These are phyloP conservation scores for Cichladusa arquata DNA, from an alignment of 2,113 vertebrate species.

Conservation along the genomic window DNA sequence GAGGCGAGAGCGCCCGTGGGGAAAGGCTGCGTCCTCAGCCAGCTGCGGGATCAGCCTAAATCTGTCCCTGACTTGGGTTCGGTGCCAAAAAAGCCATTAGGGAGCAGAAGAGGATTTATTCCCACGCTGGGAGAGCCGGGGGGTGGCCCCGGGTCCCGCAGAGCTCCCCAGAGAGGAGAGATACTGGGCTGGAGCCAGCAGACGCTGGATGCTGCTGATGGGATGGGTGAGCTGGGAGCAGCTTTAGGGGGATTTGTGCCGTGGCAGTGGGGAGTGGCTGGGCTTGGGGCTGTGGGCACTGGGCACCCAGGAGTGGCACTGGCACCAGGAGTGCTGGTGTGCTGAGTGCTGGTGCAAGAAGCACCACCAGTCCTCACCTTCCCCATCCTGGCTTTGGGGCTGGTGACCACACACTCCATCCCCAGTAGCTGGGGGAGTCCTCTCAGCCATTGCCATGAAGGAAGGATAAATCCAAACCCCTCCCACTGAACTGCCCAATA, in stretches of 20 bases:
- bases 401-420: fast-evolving
- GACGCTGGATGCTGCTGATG: background rate
- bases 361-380: background rate
- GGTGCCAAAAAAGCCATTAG: background rate
- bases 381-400: fast-evolving
- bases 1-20: fast-evolving
- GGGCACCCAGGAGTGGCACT: background rate
- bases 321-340: background rate
- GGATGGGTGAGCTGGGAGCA: background rate
- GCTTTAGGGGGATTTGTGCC: background rate
- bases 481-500: background rate
- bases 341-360: background rate
- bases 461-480: background rate
- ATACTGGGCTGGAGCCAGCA: background rate
- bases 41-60: background rate
- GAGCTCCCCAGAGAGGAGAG: background rate
- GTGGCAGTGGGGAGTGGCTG: fast-evolving
- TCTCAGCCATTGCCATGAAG: background rate
- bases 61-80: background rate
- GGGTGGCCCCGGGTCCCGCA: background rate
- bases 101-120: background rate
- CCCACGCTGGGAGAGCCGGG: background rate
- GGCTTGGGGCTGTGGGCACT: background rate
- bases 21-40: background rate
- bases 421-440: too few species aligned